Conservation (phyloP, 2,888 invertebrate species). For the Calliphora vomitoria region DNA sequence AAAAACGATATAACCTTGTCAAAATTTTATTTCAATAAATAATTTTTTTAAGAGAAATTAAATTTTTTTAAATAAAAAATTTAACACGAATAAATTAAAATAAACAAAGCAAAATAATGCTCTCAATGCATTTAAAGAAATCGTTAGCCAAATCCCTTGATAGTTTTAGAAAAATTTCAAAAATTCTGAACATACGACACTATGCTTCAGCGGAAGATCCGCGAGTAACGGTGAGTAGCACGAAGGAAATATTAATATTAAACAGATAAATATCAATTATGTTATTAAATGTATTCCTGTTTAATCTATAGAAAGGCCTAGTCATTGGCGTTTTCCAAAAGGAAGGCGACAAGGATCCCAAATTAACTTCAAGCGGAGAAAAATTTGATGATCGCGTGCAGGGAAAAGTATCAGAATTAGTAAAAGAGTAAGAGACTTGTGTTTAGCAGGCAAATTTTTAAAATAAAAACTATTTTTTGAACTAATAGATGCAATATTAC, state of each 20-base stretch:
- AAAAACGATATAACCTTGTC: slow-evolving; percentile 6
- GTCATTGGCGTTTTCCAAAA: slow-evolving; percentile 86
- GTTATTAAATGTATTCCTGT: neutral
- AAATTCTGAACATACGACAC: slow-evolving; percentile 34
- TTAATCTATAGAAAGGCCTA: slow-evolving; percentile 84
- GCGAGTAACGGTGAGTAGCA: slow-evolving; percentile 73
- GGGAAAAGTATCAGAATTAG: slow-evolving; percentile 85
- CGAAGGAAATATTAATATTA: neutral
- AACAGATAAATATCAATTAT: neutral
- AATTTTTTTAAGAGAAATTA: slow-evolving; percentile 69
- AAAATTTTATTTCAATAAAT: slow-evolving; percentile 74
- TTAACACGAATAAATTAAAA: slow-evolving; percentile 63
- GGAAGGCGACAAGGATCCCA: slow-evolving; percentile 83
- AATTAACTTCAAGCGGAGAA: slow-evolving; percentile 85
- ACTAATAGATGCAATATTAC: slow-evolving; percentile 75
- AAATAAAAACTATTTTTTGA: no score
- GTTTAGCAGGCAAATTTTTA: no score
- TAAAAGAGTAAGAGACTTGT: slow-evolving; percentile 82
- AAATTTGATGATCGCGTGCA: slow-evolving; percentile 85
- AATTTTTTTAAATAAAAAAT: slow-evolving; percentile 23
- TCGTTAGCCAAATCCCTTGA: slow-evolving; percentile 69
- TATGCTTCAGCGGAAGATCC: slow-evolving; percentile 74
- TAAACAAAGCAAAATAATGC: slow-evolving; percentile 72
- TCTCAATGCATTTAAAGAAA: slow-evolving; percentile 70
- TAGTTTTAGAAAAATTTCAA: slow-evolving; percentile 49